These are phyloP conservation scores for Lymantria dispar DNA, from an alignment of 2,888 invertebrate species.

Conservation along the genomic window DNA sequence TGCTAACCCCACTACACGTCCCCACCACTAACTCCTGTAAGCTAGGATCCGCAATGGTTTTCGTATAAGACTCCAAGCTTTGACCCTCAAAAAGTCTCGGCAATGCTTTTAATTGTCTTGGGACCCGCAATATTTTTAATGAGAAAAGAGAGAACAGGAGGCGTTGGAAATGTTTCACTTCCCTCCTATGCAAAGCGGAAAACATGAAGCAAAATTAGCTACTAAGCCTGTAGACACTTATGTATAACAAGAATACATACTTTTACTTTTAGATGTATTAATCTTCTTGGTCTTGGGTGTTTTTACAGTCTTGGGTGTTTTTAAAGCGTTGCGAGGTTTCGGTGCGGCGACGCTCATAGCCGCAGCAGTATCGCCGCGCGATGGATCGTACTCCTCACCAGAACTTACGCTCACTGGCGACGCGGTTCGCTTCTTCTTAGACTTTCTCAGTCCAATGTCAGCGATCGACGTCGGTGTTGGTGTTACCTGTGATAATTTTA, in stretches of 20 bases:
- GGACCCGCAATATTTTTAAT: too few species aligned
- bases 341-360: constrained; percentile 70
- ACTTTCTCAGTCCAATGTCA: constrained; percentile 69
- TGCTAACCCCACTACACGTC: too few species aligned
- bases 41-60: too few species aligned
- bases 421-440: constrained; percentile 70
- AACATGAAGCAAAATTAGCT: too few species aligned
- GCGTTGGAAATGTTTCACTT: too few species aligned
- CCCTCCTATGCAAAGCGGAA: too few species aligned
- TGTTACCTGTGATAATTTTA: constrained; percentile 33
- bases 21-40: too few species aligned
- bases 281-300: constrained; percentile 45
- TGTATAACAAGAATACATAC: constrained; percentile 3
- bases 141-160: too few species aligned
- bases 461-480: constrained; percentile 64
- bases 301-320: constrained; percentile 43
- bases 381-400: constrained; percentile 75
- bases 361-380: constrained; percentile 64
- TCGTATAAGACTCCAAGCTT: too few species aligned
- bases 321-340: constrained; percentile 57
- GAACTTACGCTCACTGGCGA: constrained; percentile 74
- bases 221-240: too few species aligned
- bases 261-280: constrained; percentile 64
- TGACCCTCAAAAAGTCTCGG: too few species aligned
- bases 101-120: too few species aligned